phyloP scores from a whole-genome alignment of 1,140 invertebrate genomes.

The Drosophila trapezifrons region DNA sequence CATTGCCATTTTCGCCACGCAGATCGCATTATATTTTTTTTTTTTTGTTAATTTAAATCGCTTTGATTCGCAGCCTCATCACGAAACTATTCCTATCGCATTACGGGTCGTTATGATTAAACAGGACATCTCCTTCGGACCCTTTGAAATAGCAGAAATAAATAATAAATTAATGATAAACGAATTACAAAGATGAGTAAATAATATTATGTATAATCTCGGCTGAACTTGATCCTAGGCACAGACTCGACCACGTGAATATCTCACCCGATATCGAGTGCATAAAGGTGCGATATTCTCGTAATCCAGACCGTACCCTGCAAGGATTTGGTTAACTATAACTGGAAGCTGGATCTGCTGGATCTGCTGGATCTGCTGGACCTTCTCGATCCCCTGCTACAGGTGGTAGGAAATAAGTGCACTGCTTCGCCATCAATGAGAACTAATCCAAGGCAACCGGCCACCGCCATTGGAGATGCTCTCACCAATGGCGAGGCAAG shows the following conservation, averaged over 20 bases:
- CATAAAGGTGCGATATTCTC: conserved; percentile 41
- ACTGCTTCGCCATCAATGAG: conserved; percentile 57
- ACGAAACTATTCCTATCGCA: conserved; percentile 6
- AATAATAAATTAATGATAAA: too few relatives aligned
- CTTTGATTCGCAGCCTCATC: background rate
- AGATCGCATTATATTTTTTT: conserved; percentile 10
- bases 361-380: background rate
- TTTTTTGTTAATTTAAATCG: conserved; percentile 13
- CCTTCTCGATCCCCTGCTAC: too few relatives aligned
- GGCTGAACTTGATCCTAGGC: background rate
- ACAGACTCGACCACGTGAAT: conserved; percentile 64
- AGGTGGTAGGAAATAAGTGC: too few relatives aligned
- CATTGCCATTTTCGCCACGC: conserved; percentile 15
- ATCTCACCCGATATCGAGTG: conserved; percentile 57
- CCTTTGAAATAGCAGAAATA: too few relatives aligned
- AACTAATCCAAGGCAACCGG: conserved; percentile 66
- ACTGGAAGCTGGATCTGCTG: background rate
- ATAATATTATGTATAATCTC: too few relatives aligned
- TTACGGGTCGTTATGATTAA: background rate
- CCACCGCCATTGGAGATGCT: conserved; percentile 51
- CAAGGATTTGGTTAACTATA: background rate
- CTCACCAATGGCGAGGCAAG: conserved; percentile 55
- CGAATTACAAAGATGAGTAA: too few relatives aligned
- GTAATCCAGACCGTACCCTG: conserved; percentile 45
- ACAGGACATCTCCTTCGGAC: too few relatives aligned